A percentile compares a stretch with the other conserved stretches of the same genome.
phyloP scores from a whole-genome alignment of 2,888 invertebrate species.

The Pandemis heparana region DNA sequence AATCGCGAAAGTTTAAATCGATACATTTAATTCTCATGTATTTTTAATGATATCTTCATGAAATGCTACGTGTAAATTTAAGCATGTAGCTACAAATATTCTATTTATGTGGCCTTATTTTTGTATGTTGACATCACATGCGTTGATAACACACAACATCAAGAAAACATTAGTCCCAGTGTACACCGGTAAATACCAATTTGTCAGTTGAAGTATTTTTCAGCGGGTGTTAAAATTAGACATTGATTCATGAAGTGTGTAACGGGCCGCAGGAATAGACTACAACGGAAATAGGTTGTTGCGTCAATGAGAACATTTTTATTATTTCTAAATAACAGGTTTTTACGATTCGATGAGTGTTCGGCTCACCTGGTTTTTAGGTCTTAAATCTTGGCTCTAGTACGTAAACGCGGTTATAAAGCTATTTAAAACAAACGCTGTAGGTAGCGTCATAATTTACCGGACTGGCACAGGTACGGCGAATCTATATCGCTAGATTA shows the following conservation, averaged over 20 bases:
- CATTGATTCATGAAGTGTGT: conserved; percentile 74
- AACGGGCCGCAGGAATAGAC: conserved; percentile 58
- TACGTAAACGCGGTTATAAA: conserved; percentile 18
- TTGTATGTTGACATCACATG: conserved; percentile 1
- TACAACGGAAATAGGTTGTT: conserved; percentile 73
- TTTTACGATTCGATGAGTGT: conserved; percentile 45
- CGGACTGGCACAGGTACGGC: neutral
- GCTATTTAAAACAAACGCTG: conserved; percentile 1
- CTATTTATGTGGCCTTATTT: neutral
- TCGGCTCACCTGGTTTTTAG: conserved; percentile 50
- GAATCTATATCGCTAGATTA: neutral
- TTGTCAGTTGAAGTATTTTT: conserved; percentile 67
- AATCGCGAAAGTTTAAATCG: too few relatives aligned
- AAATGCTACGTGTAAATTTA: neutral
- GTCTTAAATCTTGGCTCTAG: conserved; percentile 47
- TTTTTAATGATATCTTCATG: neutral
- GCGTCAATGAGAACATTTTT: conserved; percentile 71
- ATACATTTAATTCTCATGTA: neutral
- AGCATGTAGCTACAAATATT: neutral
- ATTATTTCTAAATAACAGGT: conserved; percentile 56
- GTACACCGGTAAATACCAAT: conserved; percentile 51
- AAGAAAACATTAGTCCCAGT: conserved; percentile 18
- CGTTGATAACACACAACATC: conserved; percentile 23
- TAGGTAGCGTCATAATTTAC: neutral
- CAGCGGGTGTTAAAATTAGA: conserved; percentile 69